Base-by-base conservation (phyloP, 2,113 vertebrate species). In the Cololabis saira region DNA sequence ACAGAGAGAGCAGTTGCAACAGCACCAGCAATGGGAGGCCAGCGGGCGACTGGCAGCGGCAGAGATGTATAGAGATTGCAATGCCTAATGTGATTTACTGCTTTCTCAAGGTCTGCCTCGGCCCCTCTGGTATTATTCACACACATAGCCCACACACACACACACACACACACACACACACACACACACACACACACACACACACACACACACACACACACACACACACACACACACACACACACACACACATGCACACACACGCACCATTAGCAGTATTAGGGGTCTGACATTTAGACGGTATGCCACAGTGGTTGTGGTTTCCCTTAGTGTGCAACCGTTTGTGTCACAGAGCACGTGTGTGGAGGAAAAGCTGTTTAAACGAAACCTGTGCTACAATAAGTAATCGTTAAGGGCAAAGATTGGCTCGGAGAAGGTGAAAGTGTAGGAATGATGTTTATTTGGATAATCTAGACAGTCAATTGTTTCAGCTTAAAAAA, bases 51-150 rank as follows among this genome's bases (percentile, higher is more conserved):
- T 64, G 62, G 73, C 71, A 66, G 60, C 24, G 69, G 49, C 77
- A 78, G 78, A 82, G 78, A 85, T 86, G 55, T 77, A 78, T 54
- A 76, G 80, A 80, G 66, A 73, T 76, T 67, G 79, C 73, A 63
- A 62, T 74, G 63, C 61, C 79, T 74, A 76, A 87, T 80, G 57
- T 78, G 82, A 90, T 91, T 91, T 87, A 88, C 65, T 76, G 80
- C 66, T 52, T 67, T 81, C 77, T 80, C 76, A 50, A 67, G 64
- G 69, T 67, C 70, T 69, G 61, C 76, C 56, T 69, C 74, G 62
- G 65, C 64, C 65, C 43, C 56, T 60, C 67, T 69, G 68, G 74
- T 89, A 80, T 80, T 78, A 87, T 79, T 85, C 82, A 78, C 81
- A 79, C 66, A 73, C 66, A 52, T 61, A 75, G 30, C 54, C 58